These are phyloP conservation scores for Tauraco erythrolophus DNA, from an alignment of 2,113 vertebrate genomes.

Conservation along the genomic window DNA sequence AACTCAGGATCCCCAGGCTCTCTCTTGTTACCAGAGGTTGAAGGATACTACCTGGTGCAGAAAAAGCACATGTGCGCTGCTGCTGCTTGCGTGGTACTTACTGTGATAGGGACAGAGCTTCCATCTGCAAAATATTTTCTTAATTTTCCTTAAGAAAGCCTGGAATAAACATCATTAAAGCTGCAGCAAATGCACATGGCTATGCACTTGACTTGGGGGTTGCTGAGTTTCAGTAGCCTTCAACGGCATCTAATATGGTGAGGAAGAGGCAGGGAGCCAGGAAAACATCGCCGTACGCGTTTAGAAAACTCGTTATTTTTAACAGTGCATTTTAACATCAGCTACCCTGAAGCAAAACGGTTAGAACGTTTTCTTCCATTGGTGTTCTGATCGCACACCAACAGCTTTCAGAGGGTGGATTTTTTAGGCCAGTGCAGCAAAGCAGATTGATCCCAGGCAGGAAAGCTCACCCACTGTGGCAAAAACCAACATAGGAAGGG, in stretches of 20 bases:
- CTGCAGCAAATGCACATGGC: background rate
- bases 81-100: background rate
- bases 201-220: background rate
- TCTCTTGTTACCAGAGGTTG: background rate
- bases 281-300: background rate
- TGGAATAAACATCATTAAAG: background rate
- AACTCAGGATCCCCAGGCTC: background rate
- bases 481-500: background rate
- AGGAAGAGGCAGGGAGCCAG: background rate
- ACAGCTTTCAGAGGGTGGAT: background rate
- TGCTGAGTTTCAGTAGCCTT: background rate
- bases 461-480: background rate
- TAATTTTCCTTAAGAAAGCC: background rate
- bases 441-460: background rate
- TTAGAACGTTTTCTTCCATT: background rate
- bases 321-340: background rate
- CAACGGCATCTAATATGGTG: background rate
- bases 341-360: background rate
- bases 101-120: background rate
- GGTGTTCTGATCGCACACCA: background rate
- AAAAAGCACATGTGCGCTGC: rapidly evolving
- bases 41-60: background rate
- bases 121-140: background rate
- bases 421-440: background rate
- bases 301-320: background rate